Percentiles rank a stretch among this genome's conserved stretches.
Conservation (phyloP, 2,797 vertebrate species). For the Rhinichthys osculus region DNA sequence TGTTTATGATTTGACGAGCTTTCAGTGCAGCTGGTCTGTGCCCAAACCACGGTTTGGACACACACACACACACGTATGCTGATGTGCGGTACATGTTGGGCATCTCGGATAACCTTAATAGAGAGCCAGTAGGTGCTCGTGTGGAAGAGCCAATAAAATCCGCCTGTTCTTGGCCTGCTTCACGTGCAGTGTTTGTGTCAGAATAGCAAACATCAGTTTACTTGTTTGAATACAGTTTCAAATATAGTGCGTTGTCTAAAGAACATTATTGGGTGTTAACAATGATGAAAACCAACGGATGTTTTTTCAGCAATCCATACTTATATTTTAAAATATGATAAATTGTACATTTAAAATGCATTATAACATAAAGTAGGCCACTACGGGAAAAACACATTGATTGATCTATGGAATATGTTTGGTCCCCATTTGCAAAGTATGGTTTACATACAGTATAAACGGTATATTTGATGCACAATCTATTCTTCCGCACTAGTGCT, state of each 20-base stretch:
- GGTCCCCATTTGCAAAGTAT: background rate
- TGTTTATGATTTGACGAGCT: background rate
- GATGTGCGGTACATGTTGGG: background rate
- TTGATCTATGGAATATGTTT: background rate
- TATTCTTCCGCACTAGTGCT: too few species aligned
- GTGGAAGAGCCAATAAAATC: constrained; percentile 1
- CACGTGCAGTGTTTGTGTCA: background rate
- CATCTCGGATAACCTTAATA: constrained; percentile 17
- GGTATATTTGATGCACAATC: background rate
- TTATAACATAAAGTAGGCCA: background rate
- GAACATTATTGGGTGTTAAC: background rate
- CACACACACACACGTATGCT: background rate
- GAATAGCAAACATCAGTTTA: background rate
- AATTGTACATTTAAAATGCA: background rate
- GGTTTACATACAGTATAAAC: background rate
- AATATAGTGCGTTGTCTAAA: background rate
- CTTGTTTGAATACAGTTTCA: background rate
- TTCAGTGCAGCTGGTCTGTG: background rate
- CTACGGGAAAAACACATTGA: background rate
- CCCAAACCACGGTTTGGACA: background rate
- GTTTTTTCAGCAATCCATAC: background rate
- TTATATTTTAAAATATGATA: background rate
- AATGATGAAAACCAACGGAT: background rate
- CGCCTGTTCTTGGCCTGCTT: background rate
- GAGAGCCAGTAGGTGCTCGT: background rate